These are phyloP conservation scores for Stomorhina lunata DNA, from an alignment of 2,888 invertebrate genomes.

Conservation along the genomic window DNA sequence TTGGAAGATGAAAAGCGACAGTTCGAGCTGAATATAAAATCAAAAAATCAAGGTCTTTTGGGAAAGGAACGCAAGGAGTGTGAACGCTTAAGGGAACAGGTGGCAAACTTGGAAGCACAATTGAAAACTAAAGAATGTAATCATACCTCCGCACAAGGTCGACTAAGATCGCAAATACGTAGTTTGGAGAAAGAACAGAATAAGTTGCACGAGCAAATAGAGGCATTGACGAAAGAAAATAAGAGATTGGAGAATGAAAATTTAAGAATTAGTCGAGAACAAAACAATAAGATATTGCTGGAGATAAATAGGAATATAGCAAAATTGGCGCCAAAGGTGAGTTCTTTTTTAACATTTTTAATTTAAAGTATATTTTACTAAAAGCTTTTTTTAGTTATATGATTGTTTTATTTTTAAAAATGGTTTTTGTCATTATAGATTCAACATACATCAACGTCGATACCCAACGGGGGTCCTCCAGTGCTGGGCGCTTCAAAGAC, in stretches of 20 bases:
- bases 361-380: background rate
- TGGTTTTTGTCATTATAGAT: conserved; percentile 22
- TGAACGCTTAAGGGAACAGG: conserved; percentile 83
- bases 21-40: conserved; percentile 85
- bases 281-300: conserved; percentile 88
- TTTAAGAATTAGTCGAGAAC: conserved; percentile 81
- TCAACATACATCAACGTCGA: conserved; percentile 44
- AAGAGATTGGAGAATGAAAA: conserved; percentile 83
- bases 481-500: background rate
- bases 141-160: conserved; percentile 86
- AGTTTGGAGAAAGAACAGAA: conserved; percentile 86
- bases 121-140: conserved; percentile 87
- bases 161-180: conserved; percentile 87
- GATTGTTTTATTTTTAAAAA: background rate
- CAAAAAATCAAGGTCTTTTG: conserved; percentile 83
- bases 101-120: conserved; percentile 85
- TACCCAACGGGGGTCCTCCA: conserved; percentile 54
- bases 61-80: conserved; percentile 87
- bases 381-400: background rate
- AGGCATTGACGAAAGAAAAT: conserved; percentile 85
- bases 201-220: conserved; percentile 84
- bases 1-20: conserved; percentile 84
- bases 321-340: conserved; percentile 78
- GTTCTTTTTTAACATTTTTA: conserved; percentile 30
- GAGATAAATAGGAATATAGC: conserved; percentile 86